A percentile compares a stretch with the other conserved stretches of the same genome.
These are phyloP conservation scores for Panthera uncia DNA, from an alignment of 2,113 vertebrate genomes.

Conservation along the genomic window DNA sequence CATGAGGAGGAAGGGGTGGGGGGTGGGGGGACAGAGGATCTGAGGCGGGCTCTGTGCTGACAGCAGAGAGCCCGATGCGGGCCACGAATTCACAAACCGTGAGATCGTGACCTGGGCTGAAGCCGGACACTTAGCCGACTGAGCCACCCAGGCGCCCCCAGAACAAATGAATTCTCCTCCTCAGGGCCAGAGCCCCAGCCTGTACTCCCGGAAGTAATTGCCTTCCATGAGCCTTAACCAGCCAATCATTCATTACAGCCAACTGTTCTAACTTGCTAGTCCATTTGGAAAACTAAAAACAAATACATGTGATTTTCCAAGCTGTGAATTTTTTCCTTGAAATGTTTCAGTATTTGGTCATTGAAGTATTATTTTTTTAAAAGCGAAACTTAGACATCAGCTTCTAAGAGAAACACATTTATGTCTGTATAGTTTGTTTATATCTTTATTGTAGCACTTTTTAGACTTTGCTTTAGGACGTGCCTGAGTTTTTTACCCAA, in stretches of 20 bases:
- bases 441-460: neutral
- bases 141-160: neutral
- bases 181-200: neutral
- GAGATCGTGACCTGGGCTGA: too few relatives aligned
- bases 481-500: neutral
- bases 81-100: too few relatives aligned
- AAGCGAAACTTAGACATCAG: neutral
- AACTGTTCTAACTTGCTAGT: neutral
- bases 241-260: neutral
- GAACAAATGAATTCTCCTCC: neutral
- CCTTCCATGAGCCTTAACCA: neutral
- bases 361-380: neutral
- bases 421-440: neutral
- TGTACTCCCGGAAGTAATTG: neutral
- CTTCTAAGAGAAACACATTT: neutral
- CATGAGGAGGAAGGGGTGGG: too few relatives aligned
- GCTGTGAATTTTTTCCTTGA: neutral
- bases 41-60: too few relatives aligned
- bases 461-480: neutral
- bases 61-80: too few relatives aligned
- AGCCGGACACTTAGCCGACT: too few relatives aligned
- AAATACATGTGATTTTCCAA: neutral
- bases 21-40: too few relatives aligned
- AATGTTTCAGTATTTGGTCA: neutral
- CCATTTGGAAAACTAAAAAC: neutral